Conservation (phyloP, 1,140 invertebrate species). For the Drosophila takahashii region DNA sequence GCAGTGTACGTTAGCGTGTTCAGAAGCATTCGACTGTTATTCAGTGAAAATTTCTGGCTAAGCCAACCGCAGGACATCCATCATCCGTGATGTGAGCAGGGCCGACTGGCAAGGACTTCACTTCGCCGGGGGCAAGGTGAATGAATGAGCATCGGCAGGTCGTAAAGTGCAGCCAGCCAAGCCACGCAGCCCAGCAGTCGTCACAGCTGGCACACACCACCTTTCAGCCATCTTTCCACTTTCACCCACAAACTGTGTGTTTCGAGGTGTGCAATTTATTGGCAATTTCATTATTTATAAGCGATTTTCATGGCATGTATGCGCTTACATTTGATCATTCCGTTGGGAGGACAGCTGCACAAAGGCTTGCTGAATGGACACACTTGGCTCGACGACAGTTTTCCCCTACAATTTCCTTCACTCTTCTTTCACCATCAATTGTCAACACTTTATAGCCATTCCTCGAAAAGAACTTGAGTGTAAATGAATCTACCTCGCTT, state of each 20-base stretch:
- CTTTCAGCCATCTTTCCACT: background rate
- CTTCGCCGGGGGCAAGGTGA: slow-evolving; percentile 9
- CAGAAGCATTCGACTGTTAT: slow-evolving; percentile 11
- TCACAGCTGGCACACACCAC: slow-evolving; percentile 15
- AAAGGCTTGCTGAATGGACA: slow-evolving; percentile 14
- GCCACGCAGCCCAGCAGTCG: slow-evolving; percentile 21
- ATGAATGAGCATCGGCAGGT: slow-evolving; percentile 55
- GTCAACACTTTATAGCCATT: slow-evolving; percentile 38
- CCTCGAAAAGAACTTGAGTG: slow-evolving; percentile 3
- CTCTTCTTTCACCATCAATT: slow-evolving; percentile 21
- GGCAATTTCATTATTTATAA: slow-evolving; percentile 74
- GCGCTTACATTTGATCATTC: slow-evolving; percentile 24
- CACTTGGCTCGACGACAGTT: slow-evolving; percentile 11
- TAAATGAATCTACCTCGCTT: slow-evolving; percentile 25
- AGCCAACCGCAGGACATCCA: slow-evolving; percentile 49
- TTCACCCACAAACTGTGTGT: background rate
- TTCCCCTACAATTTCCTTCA: slow-evolving; percentile 14
- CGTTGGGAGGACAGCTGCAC: slow-evolving; percentile 14
- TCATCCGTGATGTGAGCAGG: slow-evolving; percentile 44
- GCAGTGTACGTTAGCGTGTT: background rate
- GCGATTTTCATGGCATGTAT: slow-evolving; percentile 51
- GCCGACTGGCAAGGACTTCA: background rate
- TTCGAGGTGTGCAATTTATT: slow-evolving; percentile 60
- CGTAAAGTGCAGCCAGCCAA: slow-evolving; percentile 66
- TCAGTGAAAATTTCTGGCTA: slow-evolving; percentile 17